phyloP scores from a whole-genome alignment of 2,797 vertebrate species.

The Xenops minutus region DNA sequence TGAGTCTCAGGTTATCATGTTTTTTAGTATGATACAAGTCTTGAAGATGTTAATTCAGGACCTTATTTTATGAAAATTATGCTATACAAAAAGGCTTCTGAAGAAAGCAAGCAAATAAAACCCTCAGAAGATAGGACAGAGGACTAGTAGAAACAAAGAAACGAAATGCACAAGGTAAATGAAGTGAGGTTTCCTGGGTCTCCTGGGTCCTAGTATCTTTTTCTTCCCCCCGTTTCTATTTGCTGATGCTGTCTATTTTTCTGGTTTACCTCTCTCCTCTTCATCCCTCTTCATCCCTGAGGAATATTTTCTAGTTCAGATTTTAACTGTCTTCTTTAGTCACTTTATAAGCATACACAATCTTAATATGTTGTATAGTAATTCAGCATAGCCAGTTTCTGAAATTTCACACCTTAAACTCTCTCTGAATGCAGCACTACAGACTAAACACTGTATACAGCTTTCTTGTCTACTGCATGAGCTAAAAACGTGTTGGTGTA shows the following conservation, averaged over 20 bases:
- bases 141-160: background rate
- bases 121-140: background rate
- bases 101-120: background rate
- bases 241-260: background rate
- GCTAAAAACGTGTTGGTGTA: background rate
- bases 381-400: background rate
- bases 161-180: background rate
- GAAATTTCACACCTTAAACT: background rate
- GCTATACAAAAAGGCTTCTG: background rate
- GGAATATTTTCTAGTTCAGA: background rate
- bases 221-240: background rate
- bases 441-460: background rate
- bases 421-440: fast-evolving
- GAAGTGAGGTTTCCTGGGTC: background rate
- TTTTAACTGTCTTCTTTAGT: background rate
- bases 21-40: background rate
- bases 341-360: background rate
- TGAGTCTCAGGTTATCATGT: background rate
- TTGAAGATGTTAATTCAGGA: background rate
- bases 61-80: background rate
- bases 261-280: background rate
- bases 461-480: background rate
- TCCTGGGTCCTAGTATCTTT: background rate
- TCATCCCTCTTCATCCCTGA: background rate
- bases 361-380: background rate